A percentile compares a stretch with the other conserved stretches of the same genome.
phyloP scores from a whole-genome alignment of 2,113 vertebrate species.

The Montifringilla adamsi region DNA sequence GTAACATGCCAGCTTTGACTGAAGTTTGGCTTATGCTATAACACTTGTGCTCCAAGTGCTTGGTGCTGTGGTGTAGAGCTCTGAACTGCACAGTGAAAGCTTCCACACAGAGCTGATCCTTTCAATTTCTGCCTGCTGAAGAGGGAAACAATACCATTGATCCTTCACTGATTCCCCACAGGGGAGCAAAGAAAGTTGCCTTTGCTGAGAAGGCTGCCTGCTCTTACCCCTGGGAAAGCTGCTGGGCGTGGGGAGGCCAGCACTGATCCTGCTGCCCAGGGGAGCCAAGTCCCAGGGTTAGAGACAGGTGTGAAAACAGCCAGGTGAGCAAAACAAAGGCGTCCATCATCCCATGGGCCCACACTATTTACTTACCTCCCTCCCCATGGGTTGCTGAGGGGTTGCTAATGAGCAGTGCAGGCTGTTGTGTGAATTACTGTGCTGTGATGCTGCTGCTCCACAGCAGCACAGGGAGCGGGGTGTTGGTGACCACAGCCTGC shows the following conservation, averaged over 20 bases:
- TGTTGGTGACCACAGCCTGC: accelerated
- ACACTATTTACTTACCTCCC: accelerated
- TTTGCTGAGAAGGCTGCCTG: not conserved
- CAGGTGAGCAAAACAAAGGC: not conserved
- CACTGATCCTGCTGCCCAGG: not conserved
- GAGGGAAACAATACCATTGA: not conserved
- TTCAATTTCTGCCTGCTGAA: not conserved
- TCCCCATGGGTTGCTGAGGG: not conserved
- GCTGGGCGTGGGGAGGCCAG: not conserved
- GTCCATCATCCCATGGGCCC: not conserved
- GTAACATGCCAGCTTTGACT: not conserved
- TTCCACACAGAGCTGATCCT: not conserved
- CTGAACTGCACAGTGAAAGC: not conserved
- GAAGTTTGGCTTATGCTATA: not conserved
- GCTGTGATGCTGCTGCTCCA: accelerated
- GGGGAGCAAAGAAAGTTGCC: not conserved
- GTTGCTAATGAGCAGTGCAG: accelerated
- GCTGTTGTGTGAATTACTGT: not conserved
- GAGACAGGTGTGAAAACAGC: not conserved
- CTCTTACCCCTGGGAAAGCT: not conserved
- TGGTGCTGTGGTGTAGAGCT: not conserved
- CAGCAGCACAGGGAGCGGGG: not conserved
- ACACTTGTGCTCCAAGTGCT: not conserved
- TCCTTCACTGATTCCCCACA: not conserved
- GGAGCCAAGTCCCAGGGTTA: not conserved